Conservation (phyloP, 2,888 invertebrate genomes). For the Drosophila aldrichi region DNA sequence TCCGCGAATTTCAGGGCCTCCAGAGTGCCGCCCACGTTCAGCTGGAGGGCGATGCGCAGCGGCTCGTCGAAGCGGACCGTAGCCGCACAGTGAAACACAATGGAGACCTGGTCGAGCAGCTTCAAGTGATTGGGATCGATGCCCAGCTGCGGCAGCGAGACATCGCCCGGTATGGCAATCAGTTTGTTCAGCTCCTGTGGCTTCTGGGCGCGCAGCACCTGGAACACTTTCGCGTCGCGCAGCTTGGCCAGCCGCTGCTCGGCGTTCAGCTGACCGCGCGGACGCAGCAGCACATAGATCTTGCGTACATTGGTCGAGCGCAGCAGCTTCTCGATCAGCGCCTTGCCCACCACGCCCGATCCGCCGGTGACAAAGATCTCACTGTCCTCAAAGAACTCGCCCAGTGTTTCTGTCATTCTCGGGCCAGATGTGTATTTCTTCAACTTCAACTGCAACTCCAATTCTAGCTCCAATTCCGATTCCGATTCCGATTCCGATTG, state of each 20-base stretch:
- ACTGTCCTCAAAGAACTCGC: constrained; percentile 88
- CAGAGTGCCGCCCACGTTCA: constrained; percentile 89
- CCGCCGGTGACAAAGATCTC: constrained; percentile 93
- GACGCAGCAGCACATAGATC: constrained; percentile 91
- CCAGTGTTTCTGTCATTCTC: constrained; percentile 23
- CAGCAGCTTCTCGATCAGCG: constrained; percentile 93
- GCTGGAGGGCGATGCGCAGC: constrained; percentile 87
- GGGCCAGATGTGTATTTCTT: not conserved
- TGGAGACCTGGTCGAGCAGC: constrained; percentile 86
- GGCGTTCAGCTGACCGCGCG: constrained; percentile 88
- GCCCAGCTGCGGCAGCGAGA: constrained; percentile 65
- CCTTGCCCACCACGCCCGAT: constrained; percentile 94
- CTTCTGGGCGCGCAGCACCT: constrained; percentile 61
- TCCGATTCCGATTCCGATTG: not conserved
- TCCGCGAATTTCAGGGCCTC: constrained; percentile 88
- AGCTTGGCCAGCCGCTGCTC: constrained; percentile 89
- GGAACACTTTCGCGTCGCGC: constrained; percentile 83
- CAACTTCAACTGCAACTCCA: not conserved
- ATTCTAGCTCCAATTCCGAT: not conserved
- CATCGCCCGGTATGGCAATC: constrained; percentile 78
- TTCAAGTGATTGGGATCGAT: constrained; percentile 53
- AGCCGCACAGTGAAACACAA: constrained; percentile 92
- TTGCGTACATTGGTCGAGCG: constrained; percentile 91
- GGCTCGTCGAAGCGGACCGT: constrained; percentile 93
- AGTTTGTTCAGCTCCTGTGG: constrained; percentile 75